A percentile compares a stretch with the other conserved stretches of the same genome.
Conservation (phyloP, 2,797 vertebrate species). For the Strix occidentalis region DNA sequence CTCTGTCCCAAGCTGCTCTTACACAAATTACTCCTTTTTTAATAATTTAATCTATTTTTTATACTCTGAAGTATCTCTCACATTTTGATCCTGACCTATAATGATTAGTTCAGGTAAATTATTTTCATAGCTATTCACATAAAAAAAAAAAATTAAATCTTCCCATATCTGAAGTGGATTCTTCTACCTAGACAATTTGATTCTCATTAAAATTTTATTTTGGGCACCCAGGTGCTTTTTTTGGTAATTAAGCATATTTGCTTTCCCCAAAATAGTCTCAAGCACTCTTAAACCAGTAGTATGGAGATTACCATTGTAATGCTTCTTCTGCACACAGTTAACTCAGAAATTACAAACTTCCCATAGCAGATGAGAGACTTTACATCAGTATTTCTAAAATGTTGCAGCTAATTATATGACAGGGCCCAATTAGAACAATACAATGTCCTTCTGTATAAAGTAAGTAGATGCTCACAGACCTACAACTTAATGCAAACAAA, state of each 20-base stretch:
- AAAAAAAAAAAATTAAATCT: not conserved
- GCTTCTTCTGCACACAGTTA: not conserved
- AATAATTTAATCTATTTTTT: not conserved
- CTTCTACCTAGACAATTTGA: not conserved
- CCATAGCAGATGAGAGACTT: not conserved
- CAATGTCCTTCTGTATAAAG: not conserved
- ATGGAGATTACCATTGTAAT: not conserved
- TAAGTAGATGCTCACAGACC: not conserved
- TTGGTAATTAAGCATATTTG: not conserved
- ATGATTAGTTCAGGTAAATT: not conserved
- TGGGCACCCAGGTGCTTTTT: not conserved
- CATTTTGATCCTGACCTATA: not conserved
- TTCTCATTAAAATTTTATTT: not conserved
- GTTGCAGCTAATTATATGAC: not conserved
- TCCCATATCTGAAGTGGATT: not conserved
- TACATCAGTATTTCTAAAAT: not conserved
- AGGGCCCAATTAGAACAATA: not conserved
- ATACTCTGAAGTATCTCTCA: not conserved
- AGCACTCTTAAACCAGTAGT: not conserved
- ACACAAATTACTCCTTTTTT: constrained; percentile 1
- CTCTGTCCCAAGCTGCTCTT: constrained; percentile 17
- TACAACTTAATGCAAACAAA: not conserved
- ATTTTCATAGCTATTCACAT: not conserved
- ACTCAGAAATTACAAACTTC: not conserved
- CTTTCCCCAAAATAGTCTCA: not conserved